Evolutionary conservation across 1,140 invertebrate species (phyloP).

Genomic region (Oedothorax gibbosus): DNA sequence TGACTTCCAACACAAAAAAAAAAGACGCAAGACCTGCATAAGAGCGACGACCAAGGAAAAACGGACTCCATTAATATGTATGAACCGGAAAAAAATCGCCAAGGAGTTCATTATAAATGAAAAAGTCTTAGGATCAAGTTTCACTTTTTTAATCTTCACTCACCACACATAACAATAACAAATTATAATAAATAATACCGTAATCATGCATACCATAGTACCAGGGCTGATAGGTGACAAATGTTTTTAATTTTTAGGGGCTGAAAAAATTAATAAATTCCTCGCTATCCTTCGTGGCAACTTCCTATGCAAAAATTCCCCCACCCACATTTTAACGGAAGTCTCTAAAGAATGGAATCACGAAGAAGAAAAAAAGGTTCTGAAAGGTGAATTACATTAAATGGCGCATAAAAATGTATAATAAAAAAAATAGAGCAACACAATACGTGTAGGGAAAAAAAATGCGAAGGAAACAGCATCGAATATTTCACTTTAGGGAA

Average conservation of each 20-base stretch:
- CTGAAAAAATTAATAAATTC: conserved; percentile 41
- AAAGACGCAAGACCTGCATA: no score
- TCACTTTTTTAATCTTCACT: conserved; percentile 42
- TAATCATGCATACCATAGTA: conserved; percentile 15
- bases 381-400: conserved; percentile 47
- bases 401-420: conserved; percentile 23
- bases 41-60: no score
- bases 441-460: conserved; percentile 12
- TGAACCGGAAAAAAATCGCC: no score
- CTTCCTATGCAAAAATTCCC: conserved; percentile 3
- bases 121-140: no score
- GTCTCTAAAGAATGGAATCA: conserved; percentile 9
- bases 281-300: conserved; percentile 13
- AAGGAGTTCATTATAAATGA: no score
- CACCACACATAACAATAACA: conserved; percentile 39
- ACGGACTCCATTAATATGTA: no score
- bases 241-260: conserved; percentile 54
- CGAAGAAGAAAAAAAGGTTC: conserved; percentile 34
- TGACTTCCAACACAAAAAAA: no score
- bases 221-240: conserved; percentile 51
- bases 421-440: neutral
- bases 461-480: conserved; percentile 40
- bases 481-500: conserved; percentile 49
- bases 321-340: neutral
- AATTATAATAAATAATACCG: conserved; percentile 58